These are phyloP conservation scores for Platycheirus albimanus DNA, from an alignment of 2,888 invertebrate species.

Conservation along the genomic window DNA sequence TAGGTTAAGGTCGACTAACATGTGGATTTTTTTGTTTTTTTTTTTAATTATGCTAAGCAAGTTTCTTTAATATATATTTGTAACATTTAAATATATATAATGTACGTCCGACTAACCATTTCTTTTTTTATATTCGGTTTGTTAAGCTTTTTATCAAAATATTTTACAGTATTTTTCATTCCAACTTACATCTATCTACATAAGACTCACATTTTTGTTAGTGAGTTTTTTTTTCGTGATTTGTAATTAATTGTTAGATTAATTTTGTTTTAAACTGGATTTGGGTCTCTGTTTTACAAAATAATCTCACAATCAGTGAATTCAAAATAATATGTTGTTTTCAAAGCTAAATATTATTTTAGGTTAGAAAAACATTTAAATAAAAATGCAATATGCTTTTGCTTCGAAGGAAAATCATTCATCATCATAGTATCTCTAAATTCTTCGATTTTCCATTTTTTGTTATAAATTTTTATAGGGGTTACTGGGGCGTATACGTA, in stretches of 20 bases:
- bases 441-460: too few species aligned
- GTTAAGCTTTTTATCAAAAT: constrained; percentile 68
- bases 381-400: too few species aligned
- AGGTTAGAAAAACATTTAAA: too few species aligned
- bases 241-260: background rate
- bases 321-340: too few species aligned
- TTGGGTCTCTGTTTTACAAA: too few species aligned
- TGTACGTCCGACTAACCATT: constrained; percentile 54
- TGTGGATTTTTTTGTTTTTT: constrained; percentile 16
- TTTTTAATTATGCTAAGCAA: constrained; percentile 71
- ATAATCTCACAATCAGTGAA: too few species aligned
- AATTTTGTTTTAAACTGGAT: too few species aligned
- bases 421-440: too few species aligned
- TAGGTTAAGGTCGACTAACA: constrained; percentile 38
- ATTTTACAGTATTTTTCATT: constrained; percentile 69
- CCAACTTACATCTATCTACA: constrained; percentile 68
- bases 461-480: too few species aligned
- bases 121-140: constrained; percentile 17
- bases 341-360: too few species aligned
- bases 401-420: too few species aligned
- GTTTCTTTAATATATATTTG: constrained; percentile 47
- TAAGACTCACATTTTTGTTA: constrained; percentile 28
- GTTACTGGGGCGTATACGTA: background rate
- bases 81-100: constrained; percentile 70
- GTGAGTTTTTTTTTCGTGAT: constrained; percentile 27